phyloP scores from a whole-genome alignment of 2,888 invertebrate genomes.

The Plusia festucae region DNA sequence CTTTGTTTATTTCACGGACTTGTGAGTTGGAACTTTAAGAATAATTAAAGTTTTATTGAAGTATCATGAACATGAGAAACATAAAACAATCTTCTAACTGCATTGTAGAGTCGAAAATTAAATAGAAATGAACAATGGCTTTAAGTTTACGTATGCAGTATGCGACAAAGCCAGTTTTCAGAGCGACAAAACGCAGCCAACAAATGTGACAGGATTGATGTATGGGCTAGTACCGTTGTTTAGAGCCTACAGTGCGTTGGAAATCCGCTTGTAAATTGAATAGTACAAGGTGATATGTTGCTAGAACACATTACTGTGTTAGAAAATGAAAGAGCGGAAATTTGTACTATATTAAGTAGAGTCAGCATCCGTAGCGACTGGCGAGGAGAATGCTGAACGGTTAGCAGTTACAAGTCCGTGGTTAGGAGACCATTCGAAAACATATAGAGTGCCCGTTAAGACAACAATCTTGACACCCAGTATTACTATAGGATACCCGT shows the following conservation, averaged over 20 bases:
- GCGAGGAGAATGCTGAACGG: no score
- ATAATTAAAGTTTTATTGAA: constrained; percentile 3
- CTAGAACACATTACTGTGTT: background rate
- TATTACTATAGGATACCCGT: no score
- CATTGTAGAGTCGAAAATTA: background rate
- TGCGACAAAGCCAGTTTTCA: constrained; percentile 2
- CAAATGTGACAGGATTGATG: background rate
- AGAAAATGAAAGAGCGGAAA: background rate
- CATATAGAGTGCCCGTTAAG: no score
- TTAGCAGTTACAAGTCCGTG: no score
- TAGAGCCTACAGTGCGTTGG: background rate
- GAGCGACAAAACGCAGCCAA: constrained; percentile 5
- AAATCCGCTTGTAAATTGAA: background rate
- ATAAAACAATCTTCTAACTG: background rate
- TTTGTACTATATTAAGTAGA: no score
- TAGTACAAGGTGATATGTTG: background rate
- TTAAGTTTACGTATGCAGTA: background rate
- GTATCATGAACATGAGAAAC: background rate
- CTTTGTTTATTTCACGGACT: constrained; percentile 22
- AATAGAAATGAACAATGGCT: constrained; percentile 5
- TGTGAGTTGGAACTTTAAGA: constrained; percentile 11
- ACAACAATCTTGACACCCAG: no score
- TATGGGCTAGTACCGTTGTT: background rate
- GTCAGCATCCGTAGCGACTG: no score
- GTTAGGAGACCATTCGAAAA: no score